Conservation (phyloP, 2,888 invertebrate species). For the Capitulum mitella region DNA sequence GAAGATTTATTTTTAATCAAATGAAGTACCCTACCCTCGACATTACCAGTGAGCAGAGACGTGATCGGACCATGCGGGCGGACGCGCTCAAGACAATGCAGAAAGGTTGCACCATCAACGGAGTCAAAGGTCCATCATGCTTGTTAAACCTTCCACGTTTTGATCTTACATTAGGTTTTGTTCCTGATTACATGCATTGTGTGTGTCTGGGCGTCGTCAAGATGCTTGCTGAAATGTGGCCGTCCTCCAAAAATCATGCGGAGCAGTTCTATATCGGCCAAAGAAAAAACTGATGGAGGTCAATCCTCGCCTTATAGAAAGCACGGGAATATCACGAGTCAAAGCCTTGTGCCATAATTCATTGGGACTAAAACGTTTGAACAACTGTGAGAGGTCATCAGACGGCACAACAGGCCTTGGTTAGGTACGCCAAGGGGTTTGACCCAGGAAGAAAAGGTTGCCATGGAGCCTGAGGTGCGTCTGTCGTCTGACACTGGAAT, state of each 20-base stretch:
- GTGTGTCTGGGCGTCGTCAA: neutral
- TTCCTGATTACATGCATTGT: neutral
- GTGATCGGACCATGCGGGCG: neutral
- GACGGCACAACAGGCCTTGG: too few species aligned
- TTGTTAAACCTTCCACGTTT: neutral
- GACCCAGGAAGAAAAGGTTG: too few species aligned
- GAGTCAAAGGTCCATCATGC: neutral
- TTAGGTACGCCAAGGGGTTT: too few species aligned
- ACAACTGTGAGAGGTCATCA: too few species aligned
- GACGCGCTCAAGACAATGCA: neutral
- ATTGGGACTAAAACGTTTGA: too few species aligned
- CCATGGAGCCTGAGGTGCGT: too few species aligned
- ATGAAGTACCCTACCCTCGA: neutral
- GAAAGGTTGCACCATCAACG: neutral
- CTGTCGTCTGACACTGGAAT: too few species aligned
- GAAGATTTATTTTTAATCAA: neutral
- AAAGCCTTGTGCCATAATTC: too few species aligned
- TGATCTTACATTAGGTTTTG: neutral
- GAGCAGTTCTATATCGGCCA: neutral
- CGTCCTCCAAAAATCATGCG: neutral
- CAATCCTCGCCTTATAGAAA: too few species aligned
- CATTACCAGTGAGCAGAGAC: neutral
- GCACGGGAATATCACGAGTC: too few species aligned
- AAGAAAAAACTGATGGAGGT: neutral
- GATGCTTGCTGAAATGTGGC: neutral